These are phyloP conservation scores for Aldabrachelys gigantea DNA, from an alignment of 2,113 vertebrate genomes.

Conservation along the genomic window DNA sequence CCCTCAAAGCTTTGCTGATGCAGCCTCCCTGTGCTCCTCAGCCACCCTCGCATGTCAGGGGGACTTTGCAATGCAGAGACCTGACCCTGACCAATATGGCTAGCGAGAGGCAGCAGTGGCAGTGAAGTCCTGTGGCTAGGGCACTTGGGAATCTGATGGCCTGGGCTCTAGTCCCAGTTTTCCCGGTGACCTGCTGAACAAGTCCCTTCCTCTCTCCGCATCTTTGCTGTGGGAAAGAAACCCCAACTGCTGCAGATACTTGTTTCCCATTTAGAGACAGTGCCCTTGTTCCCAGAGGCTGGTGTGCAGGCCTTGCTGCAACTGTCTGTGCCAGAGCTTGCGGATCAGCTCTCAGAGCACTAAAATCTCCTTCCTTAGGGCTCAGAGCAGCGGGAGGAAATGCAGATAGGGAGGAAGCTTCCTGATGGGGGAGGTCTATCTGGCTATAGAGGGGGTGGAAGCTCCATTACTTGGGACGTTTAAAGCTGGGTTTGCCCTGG, in stretches of 20 bases:
- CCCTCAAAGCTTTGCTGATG: slow-evolving; percentile 52
- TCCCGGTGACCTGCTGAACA: neutral
- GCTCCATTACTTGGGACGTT: neutral
- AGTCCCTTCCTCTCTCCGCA: neutral
- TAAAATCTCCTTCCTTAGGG: neutral
- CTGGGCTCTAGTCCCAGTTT: neutral
- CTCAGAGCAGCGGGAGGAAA: neutral
- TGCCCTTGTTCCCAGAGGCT: neutral
- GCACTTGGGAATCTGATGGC: neutral
- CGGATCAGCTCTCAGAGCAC: neutral
- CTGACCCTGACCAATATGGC: neutral
- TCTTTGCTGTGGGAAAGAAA: neutral
- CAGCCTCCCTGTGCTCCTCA: slow-evolving; percentile 45
- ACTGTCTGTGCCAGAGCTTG: neutral
- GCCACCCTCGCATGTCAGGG: neutral
- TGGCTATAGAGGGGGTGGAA: neutral
- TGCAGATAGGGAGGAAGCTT: neutral
- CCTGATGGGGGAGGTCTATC: neutral
- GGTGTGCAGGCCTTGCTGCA: neutral
- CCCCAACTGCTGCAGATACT: neutral
- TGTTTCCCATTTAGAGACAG: neutral
- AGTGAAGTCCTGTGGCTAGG: neutral
- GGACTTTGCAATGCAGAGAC: neutral
- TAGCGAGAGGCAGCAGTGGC: neutral
- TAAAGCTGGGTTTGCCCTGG: neutral